Base-by-base conservation (phyloP, 30 jellyfish, hydroid and myxozoan genomes). In the Pseudorhiza aurosa region DNA sequence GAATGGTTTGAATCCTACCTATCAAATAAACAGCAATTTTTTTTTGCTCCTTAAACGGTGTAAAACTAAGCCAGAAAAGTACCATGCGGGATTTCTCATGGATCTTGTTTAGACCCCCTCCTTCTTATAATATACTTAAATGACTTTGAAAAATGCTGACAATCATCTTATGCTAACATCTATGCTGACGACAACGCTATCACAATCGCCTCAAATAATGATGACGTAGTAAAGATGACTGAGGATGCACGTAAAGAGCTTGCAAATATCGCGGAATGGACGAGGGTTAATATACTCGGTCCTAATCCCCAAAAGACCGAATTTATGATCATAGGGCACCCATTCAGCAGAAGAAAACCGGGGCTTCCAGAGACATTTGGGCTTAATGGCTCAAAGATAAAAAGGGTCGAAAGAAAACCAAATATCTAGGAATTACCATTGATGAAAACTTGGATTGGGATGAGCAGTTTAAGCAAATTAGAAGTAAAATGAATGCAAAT, bases 1-100 rank as follows among this genome's bases (percentile, higher is more conserved):
- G 43, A 50, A 1, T 75, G 88, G 68, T 51, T 75, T 24, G 19
- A 55, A 19, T 75, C 68, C 6, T 75, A 50, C 50, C 37, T 75
- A 57, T 1, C 77, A 19, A 31, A 75, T 2, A 75, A 82, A 36
- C 18, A 50, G 18, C 88, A 75, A 75, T 25, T 46, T n/a, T n/a
- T n/a, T n/a, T n/a, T n/a, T 40, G 14, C 51, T 14, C 60, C 12
- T 46, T 46, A 14, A 46, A 4, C 19, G 12, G 60, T 46, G 19
- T 46, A 4, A 46, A 46, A 46, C 60, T 6, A 6, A 46, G 60
- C 60, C 60, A 4, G 2, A 27, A 46, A 21, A 57, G 27, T n/a
- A 10, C 71, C 71, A 8, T 10, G 9, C 4, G 33, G 71, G 39
- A 29, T 57, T 25, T 39, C 39, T 57, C 71, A 57, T 4, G 71